Percentiles rank a stretch among this genome's conserved stretches.
Evolutionary conservation across 2,113 vertebrate genomes (phyloP).

Genomic region (Prunella fulvescens): DNA sequence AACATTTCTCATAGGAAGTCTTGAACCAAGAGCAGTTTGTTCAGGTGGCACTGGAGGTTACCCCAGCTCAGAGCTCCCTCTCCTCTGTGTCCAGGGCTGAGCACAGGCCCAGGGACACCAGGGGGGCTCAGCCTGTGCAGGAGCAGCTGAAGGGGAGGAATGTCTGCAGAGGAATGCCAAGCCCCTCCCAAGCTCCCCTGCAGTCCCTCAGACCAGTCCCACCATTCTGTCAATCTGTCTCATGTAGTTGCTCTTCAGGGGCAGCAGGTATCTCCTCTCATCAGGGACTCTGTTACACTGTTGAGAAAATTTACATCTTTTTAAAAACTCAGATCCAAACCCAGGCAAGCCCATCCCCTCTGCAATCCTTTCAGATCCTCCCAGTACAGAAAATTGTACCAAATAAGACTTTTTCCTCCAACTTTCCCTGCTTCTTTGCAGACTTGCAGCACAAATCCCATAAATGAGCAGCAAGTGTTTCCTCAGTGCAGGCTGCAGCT

Average conservation of each 20-base stretch:
- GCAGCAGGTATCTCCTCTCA: constrained; percentile 87
- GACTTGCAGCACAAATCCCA: background rate
- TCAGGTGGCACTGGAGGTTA: background rate
- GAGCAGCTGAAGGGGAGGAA: background rate
- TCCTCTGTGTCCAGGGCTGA: background rate
- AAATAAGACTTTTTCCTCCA: fast-evolving
- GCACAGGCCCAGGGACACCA: background rate
- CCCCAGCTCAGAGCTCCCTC: background rate
- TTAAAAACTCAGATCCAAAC: background rate
- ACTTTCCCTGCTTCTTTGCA: background rate
- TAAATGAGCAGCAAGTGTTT: background rate
- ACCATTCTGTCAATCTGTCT: constrained; percentile 98
- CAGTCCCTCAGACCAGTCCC: constrained; percentile 82
- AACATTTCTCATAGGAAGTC: background rate
- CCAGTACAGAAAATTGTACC: background rate
- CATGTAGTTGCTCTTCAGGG: constrained; percentile 96
- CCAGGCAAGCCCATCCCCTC: background rate
- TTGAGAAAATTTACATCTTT: background rate
- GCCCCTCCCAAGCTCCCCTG: background rate
- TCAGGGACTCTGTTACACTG: constrained; percentile 92
- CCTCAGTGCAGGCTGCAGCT: background rate
- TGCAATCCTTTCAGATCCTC: background rate
- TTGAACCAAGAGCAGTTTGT: background rate
- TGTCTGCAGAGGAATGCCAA: background rate
- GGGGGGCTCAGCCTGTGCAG: background rate